phyloP scores from a whole-genome alignment of 2,888 invertebrate genomes.

The Brachyptera risi region DNA sequence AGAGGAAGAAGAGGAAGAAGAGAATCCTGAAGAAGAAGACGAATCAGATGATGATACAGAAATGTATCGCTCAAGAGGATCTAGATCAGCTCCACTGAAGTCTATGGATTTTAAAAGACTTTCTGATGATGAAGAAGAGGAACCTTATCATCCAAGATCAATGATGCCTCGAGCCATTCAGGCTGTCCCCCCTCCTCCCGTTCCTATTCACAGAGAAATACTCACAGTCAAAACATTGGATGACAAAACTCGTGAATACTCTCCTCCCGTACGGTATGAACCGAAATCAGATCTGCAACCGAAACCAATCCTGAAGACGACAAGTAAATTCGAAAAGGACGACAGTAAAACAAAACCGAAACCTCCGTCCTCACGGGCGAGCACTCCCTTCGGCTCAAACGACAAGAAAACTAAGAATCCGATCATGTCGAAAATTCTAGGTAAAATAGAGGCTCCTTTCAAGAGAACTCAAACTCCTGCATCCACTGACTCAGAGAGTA shows the following conservation, averaged over 20 bases:
- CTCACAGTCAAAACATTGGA: slow-evolving; percentile 2
- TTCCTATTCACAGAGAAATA: slow-evolving; percentile 13
- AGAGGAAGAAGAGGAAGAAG: slow-evolving; percentile 31
- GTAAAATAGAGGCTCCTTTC: slow-evolving; percentile 9
- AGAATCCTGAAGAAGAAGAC: slow-evolving; percentile 29
- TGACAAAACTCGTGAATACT: slow-evolving; percentile 43
- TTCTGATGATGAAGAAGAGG: slow-evolving; percentile 27
- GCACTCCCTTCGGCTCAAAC: slow-evolving; percentile 5
- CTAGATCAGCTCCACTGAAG: background rate
- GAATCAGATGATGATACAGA: slow-evolving; percentile 23
- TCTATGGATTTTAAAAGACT: slow-evolving; percentile 6
- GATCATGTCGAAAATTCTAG: background rate
- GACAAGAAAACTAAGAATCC: slow-evolving; percentile 1
- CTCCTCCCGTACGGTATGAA: slow-evolving; percentile 48
- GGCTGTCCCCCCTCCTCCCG: slow-evolving; percentile 14
- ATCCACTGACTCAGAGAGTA: background rate
- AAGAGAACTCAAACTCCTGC: background rate
- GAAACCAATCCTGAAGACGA: slow-evolving; percentile 70
- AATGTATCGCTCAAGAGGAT: background rate
- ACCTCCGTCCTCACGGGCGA: slow-evolving; percentile 8
- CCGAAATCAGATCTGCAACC: slow-evolving; percentile 68
- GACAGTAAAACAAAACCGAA: slow-evolving; percentile 41
- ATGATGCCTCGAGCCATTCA: slow-evolving; percentile 42
- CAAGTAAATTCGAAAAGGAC: slow-evolving; percentile 34
- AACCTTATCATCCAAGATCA: slow-evolving; percentile 60